Percentiles rank a stretch among this genome's conserved stretches.
These are phyloP conservation scores for Clusia tigrina DNA, from an alignment of 2,888 invertebrate species.

Conservation along the genomic window DNA sequence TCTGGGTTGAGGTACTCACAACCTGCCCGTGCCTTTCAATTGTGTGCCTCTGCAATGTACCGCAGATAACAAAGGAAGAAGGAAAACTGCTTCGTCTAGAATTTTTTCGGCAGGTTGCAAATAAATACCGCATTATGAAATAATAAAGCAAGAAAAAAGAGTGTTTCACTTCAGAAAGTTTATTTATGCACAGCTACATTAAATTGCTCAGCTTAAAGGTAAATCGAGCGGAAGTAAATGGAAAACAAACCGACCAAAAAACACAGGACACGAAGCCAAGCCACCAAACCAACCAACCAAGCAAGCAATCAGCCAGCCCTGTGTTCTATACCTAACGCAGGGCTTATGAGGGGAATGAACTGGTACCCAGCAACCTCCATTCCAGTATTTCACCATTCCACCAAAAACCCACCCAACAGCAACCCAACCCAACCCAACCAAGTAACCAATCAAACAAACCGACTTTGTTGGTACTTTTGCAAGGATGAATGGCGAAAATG, in stretches of 20 bases:
- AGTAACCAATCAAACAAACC: conserved; percentile 28
- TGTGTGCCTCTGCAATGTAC: no score
- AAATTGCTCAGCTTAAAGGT: conserved; percentile 61
- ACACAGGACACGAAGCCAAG: conserved; percentile 20
- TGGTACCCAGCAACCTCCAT: no score
- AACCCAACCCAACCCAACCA: no score
- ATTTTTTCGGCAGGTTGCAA: conserved; percentile 11
- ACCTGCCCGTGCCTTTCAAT: no score
- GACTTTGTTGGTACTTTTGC: conserved; percentile 39
- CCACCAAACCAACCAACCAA: background rate
- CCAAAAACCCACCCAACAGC: conserved; percentile 32
- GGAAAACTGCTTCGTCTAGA: background rate
- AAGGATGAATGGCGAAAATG: conserved; percentile 55
- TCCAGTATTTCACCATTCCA: no score
- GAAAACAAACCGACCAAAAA: conserved; percentile 34
- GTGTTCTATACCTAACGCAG: conserved; percentile 13
- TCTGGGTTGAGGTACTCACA: no score
- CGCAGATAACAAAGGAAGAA: background rate
- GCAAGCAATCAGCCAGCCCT: background rate
- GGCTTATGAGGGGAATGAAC: no score
- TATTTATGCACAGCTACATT: conserved; percentile 60
- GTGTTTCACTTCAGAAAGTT: conserved; percentile 44
- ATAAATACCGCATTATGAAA: conserved; percentile 8
- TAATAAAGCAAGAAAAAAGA: background rate
- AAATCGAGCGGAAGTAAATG: conserved; percentile 58